phyloP scores from a whole-genome alignment of 2,797 vertebrate species.

The Tinamus major region DNA sequence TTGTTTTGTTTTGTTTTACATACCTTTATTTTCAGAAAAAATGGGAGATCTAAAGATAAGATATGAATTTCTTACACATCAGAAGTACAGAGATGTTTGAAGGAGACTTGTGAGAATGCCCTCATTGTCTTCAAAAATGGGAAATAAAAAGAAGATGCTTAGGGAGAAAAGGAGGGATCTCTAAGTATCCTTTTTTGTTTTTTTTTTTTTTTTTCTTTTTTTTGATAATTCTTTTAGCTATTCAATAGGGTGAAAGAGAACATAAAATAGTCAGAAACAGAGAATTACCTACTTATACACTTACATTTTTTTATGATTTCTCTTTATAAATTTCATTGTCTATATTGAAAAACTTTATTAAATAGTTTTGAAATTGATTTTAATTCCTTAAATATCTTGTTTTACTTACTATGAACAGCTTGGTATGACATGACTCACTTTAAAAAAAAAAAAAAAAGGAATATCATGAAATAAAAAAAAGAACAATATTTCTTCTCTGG shows the following conservation, averaged over 20 bases:
- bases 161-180: not conserved
- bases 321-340: not conserved
- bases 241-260: not conserved
- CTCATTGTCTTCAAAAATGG: not conserved
- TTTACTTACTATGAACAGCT: not conserved
- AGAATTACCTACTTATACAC: not conserved
- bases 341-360: not conserved
- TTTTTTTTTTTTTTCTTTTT: not conserved
- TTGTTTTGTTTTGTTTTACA: not conserved
- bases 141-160: not conserved
- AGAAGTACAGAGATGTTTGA: not conserved
- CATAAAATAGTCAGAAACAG: not conserved
- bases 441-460: not conserved
- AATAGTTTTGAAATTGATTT: not conserved
- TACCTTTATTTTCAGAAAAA: not conserved
- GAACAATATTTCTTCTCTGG: not conserved
- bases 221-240: not conserved
- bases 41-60: not conserved
- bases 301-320: not conserved
- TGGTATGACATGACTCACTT: not conserved
- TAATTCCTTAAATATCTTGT: not conserved
- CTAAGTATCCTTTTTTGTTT: not conserved
- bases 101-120: not conserved
- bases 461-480: not conserved
- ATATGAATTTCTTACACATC: not conserved